These are phyloP conservation scores for Cosmopolites sordidus DNA, from an alignment of 2,888 invertebrate genomes.

Conservation along the genomic window DNA sequence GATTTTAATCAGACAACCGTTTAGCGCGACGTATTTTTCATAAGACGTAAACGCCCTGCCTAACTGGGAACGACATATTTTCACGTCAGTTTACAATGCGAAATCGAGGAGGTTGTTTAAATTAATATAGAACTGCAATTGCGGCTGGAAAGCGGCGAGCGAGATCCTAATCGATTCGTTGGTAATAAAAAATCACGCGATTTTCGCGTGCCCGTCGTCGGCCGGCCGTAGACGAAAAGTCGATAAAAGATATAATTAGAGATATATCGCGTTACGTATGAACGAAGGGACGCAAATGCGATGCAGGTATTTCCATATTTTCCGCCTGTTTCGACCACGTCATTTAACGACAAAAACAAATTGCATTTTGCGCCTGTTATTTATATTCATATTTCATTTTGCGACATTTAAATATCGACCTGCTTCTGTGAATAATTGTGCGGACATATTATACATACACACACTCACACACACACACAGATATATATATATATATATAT, in stretches of 20 bases:
- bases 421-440: too few relatives aligned
- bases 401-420: too few relatives aligned
- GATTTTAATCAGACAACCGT: too few relatives aligned
- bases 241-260: constrained; percentile 1
- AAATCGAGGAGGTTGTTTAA: constrained; percentile 18
- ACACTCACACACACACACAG: too few relatives aligned
- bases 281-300: neutral
- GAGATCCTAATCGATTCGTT: neutral
- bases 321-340: neutral
- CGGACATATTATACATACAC: too few relatives aligned
- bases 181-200: neutral
- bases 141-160: constrained; percentile 7
- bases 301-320: neutral
- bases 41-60: too few relatives aligned
- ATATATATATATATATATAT: too few relatives aligned
- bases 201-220: neutral
- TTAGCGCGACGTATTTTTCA: too few relatives aligned
- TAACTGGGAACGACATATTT: constrained; percentile 9
- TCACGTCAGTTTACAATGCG: constrained; percentile 16
- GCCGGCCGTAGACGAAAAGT: too few relatives aligned
- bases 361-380: neutral
- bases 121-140: constrained; percentile 19
- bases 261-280: neutral
- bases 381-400: too few relatives aligned
- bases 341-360: neutral